Percentiles rank a stretch among this genome's conserved stretches.
These are phyloP conservation scores for Brachionus angularis DNA, from an alignment of 1,140 invertebrate genomes.

Conservation along the genomic window DNA sequence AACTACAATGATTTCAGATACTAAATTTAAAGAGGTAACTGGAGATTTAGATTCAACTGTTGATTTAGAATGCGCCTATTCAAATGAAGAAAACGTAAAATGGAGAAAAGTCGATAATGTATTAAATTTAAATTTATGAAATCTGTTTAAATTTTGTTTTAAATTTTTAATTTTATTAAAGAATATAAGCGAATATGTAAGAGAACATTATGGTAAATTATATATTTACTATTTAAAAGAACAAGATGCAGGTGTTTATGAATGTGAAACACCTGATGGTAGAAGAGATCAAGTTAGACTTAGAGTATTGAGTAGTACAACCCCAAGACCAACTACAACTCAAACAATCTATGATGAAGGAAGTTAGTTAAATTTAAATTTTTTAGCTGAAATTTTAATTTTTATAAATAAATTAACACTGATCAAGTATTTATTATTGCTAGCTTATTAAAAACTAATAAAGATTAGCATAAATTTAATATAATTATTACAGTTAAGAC, in stretches of 20 bases:
- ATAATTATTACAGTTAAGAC: too few species aligned
- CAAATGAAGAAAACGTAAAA: conserved; percentile 10
- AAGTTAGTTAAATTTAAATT: background rate
- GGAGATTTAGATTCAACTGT: background rate
- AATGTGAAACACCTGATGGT: conserved; percentile 24
- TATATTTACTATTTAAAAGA: conserved; percentile 23
- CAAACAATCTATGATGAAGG: background rate
- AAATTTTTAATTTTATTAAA: background rate
- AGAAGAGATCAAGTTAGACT: background rate
- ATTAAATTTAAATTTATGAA: background rate
- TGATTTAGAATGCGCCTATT: conserved; percentile 5
- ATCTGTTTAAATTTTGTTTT: background rate
- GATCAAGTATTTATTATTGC: too few species aligned
- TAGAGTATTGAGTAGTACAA: background rate
- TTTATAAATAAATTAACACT: background rate
- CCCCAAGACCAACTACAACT: background rate
- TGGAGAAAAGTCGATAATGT: conserved; percentile 15
- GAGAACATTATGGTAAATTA: conserved; percentile 10
- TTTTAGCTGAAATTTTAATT: background rate
- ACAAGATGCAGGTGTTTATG: conserved; percentile 4
- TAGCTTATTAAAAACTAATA: too few species aligned
- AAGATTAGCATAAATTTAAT: too few species aligned
- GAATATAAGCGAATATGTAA: conserved; percentile 11
- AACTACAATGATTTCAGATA: background rate
- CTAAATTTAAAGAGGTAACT: background rate